Percentiles rank a stretch among this genome's conserved stretches.
Evolutionary conservation across 2,113 vertebrate species (phyloP).

Genomic region (Triplophysa tibetana): DNA sequence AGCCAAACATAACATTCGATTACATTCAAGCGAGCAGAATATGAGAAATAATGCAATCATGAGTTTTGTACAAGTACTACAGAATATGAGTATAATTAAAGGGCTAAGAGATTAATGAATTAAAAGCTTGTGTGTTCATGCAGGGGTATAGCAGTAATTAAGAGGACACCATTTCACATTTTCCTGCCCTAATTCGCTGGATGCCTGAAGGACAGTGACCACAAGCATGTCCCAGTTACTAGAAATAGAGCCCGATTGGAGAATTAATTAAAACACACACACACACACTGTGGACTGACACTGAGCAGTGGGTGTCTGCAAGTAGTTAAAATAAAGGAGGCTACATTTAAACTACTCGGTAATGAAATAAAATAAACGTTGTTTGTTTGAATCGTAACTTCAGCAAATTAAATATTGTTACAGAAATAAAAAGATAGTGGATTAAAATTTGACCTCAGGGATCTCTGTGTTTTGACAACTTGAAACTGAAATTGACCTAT

Average conservation of each 20-base stretch:
- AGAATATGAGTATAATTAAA: conserved; percentile 64
- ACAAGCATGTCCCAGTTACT: conserved; percentile 45
- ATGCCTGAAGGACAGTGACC: conserved; percentile 16
- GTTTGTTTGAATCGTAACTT: not conserved
- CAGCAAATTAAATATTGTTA: not conserved
- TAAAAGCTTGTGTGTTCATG: conserved; percentile 60
- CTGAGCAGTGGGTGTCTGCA: conserved; percentile 4
- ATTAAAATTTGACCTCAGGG: not conserved
- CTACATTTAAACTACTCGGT: not conserved
- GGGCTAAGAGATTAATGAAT: conserved; percentile 70
- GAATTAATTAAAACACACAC: conserved; percentile 5
- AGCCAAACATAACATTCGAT: not conserved
- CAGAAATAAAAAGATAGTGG: not conserved
- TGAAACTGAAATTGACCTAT: too few relatives aligned
- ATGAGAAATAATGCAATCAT: not conserved
- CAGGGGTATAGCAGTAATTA: conserved; percentile 73
- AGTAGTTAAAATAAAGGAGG: not conserved
- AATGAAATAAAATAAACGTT: not conserved
- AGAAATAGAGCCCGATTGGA: conserved; percentile 31
- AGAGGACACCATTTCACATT: conserved; percentile 53
- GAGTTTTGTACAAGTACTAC: conserved; percentile 7
- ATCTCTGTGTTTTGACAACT: not conserved
- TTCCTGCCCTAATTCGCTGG: conserved; percentile 47
- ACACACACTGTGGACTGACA: not conserved
- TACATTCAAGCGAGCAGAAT: not conserved